Percentiles rank a stretch among this genome's conserved stretches.
phyloP scores from a whole-genome alignment of 2,888 invertebrate species.

The Diachrysia chrysitis region DNA sequence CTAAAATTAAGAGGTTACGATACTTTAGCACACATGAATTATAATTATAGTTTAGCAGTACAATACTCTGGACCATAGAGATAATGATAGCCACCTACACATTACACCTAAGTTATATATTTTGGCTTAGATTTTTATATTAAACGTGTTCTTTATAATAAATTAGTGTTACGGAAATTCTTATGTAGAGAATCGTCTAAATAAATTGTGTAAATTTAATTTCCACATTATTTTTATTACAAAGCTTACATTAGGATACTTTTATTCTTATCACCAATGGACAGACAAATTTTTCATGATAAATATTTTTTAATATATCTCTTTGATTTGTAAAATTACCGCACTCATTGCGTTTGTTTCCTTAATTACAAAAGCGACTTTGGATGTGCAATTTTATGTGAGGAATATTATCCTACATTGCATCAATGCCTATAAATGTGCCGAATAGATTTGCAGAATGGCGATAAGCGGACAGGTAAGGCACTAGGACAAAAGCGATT shows the following conservation, averaged over 20 bases:
- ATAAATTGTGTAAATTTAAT: conserved; percentile 83
- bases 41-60: conserved; percentile 67
- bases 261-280: conserved; percentile 58
- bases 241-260: conserved; percentile 52
- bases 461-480: conserved; percentile 52
- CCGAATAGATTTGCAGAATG: conserved; percentile 24
- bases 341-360: conserved; percentile 48
- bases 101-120: conserved; percentile 74
- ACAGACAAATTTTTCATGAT: conserved; percentile 52
- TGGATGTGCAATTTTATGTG: conserved; percentile 61
- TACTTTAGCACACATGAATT: conserved; percentile 70
- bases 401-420: conserved; percentile 50
- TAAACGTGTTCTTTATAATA: conserved; percentile 60
- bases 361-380: conserved; percentile 70
- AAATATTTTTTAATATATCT: conserved; percentile 23
- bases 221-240: conserved; percentile 78
- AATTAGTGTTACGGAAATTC: conserved; percentile 77
- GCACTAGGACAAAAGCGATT: conserved; percentile 60
- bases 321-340: conserved; percentile 46
- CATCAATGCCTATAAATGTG: conserved; percentile 44
- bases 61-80: conserved; percentile 71
- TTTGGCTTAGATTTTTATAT: conserved; percentile 76
- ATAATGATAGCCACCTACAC: conserved; percentile 69
- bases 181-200: conserved; percentile 79
- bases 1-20: conserved; percentile 79